phyloP scores from a whole-genome alignment of 2,113 vertebrate genomes.

The Upupa epops region DNA sequence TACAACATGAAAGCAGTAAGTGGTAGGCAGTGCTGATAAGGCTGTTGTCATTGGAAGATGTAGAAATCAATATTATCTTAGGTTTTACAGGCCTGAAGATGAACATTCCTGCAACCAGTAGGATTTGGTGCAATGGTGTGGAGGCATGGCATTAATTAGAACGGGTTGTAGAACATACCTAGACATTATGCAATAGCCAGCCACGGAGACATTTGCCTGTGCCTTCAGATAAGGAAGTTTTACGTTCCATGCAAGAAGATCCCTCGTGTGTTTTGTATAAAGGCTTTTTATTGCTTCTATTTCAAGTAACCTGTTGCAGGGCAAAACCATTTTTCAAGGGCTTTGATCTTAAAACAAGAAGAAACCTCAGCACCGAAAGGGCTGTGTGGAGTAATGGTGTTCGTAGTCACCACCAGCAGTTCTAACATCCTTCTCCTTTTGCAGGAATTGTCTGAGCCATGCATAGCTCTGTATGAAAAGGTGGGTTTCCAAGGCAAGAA shows the following conservation, averaged over 20 bases:
- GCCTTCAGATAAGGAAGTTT: background rate
- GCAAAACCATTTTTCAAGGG: background rate
- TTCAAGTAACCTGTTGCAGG: background rate
- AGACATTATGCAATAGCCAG: background rate
- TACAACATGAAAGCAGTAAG: background rate
- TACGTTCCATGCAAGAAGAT: background rate
- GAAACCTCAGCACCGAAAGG: background rate
- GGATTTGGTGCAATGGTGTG: background rate
- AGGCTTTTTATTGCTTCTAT: background rate
- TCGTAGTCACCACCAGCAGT: background rate
- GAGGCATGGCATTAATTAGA: background rate
- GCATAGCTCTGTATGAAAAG: constrained; percentile 86
- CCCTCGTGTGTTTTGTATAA: background rate
- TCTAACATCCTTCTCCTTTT: constrained; percentile 6
- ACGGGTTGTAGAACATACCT: background rate
- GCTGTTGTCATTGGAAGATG: background rate
- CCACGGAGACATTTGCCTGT: background rate
- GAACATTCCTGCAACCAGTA: background rate
- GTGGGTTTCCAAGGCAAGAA: constrained; percentile 85
- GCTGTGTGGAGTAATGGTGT: background rate
- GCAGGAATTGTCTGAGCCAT: constrained; percentile 91
- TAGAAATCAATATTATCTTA: background rate
- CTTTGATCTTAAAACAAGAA: background rate
- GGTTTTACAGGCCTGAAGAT: background rate
- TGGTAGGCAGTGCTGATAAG: background rate